Evolutionary conservation across 2,888 invertebrate species (phyloP).

Genomic region (Pollenia griseotomentosa): DNA sequence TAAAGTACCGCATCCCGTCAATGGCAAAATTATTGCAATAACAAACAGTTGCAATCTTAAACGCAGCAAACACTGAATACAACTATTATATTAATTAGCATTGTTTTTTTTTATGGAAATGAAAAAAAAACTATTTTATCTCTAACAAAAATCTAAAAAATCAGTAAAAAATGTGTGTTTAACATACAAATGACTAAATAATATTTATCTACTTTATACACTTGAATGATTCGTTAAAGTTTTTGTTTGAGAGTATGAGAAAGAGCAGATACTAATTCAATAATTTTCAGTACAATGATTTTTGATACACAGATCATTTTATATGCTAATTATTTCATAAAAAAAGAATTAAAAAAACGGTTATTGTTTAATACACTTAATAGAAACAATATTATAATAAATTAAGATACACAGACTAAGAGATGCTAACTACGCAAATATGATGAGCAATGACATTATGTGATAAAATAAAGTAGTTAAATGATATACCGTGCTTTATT

Average conservation of each 20-base stretch:
- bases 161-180: slow-evolving; percentile 18
- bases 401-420: no score
- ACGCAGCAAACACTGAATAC: no score
- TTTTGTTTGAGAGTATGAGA: not conserved
- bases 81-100: slow-evolving; percentile 47
- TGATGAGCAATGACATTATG: no score
- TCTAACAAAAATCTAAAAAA: not conserved
- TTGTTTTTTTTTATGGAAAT: slow-evolving; percentile 12
- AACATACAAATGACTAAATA: slow-evolving; percentile 34
- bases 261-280: not conserved
- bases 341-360: slow-evolving; percentile 1
- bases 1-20: no score
- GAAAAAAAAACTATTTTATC: slow-evolving; percentile 11
- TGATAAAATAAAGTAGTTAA: no score
- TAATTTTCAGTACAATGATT: slow-evolving; percentile 33
- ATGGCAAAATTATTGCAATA: no score
- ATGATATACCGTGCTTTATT: no score
- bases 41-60: no score
- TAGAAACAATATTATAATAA: not conserved
- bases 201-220: slow-evolving; percentile 46
- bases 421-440: no score
- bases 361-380: not conserved
- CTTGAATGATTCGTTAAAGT: slow-evolving; percentile 29
- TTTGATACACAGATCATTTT: slow-evolving; percentile 24
- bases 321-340: slow-evolving; percentile 37